Evolutionary conservation across 2,113 vertebrate species (phyloP).

Genomic region (Protobothrops mucrosquamatus): DNA sequence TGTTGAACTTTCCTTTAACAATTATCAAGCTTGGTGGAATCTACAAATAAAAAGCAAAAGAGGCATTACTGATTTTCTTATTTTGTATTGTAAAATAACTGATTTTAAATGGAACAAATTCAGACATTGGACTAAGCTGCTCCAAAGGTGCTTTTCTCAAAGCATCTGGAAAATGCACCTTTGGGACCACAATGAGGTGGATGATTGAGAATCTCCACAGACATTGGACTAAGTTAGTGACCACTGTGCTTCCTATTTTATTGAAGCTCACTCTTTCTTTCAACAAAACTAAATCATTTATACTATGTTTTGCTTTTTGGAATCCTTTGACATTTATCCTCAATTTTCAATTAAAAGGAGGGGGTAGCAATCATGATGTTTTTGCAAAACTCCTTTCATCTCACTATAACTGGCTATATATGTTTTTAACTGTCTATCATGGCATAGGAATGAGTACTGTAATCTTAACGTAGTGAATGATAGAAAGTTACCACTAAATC

Average conservation of each 20-base stretch:
- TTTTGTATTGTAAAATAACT: background rate
- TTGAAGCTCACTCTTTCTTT: background rate
- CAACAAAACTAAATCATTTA: background rate
- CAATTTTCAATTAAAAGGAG: background rate
- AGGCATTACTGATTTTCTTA: background rate
- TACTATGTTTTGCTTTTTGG: background rate
- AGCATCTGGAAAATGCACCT: background rate
- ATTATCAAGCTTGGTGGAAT: background rate
- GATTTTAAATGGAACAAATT: background rate
- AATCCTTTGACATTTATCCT: background rate
- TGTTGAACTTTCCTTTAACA: background rate
- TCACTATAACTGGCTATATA: background rate
- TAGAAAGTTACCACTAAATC: background rate
- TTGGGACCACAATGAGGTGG: background rate
- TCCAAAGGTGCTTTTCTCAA: background rate
- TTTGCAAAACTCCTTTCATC: background rate
- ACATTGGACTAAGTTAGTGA: too few relatives aligned
- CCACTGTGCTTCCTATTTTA: background rate
- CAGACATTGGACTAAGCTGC: background rate
- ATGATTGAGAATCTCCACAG: background rate
- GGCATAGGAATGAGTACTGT: background rate
- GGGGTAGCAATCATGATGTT: background rate
- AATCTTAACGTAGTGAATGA: background rate
- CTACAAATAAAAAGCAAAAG: background rate
- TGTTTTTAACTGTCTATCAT: background rate